Evolutionary conservation across 2,113 vertebrate genomes (phyloP), one percentile per base, ranked within the genome.

Genomic region (Heterotis niloticus): DNA sequence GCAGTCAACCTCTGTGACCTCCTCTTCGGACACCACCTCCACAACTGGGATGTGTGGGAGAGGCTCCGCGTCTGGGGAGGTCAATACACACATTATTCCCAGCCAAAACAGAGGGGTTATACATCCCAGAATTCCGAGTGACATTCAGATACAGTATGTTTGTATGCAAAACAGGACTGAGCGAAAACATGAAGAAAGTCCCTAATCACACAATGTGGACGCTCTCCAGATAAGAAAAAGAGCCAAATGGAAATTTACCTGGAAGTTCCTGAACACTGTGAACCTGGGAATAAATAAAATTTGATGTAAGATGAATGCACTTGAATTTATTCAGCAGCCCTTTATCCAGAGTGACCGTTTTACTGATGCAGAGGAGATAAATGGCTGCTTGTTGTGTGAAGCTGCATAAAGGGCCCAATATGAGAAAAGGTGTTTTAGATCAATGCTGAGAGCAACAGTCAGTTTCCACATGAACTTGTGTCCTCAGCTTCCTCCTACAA

Each of bases 21-120:
- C 90, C 0, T 90, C 88, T 0, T 93, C 91, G 16, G 92, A 91
- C 14, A 83, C 16, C 79, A 92, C 85, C 83, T 93, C 92, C 84
- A 91, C 90, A 80, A 92, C 92, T 0, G 91, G 88, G 80, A 92
- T 89, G 70, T 92, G 88, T 23, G 91, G 90, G n/a, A 90, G 85
- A 17, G 90, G 90, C 26, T 92, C 92, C 12, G 5, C 82, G 79
- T 92, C 91, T 93, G 79, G 0, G 83, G 60, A 44, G 5, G 60
- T 12, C 70, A 29, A 28, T 29, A 5, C 20, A 18, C 10, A 12
- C 29, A 64, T 17, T 13, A 20, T 56, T 59, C n/a, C n/a, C 7
- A 44, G 18, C 20, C 51, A 59, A 23, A n/a, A 57, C 12, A 64
- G 4, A n/a, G 20, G 51, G 28, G 7, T 44, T 18, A 54, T 24